A percentile compares a stretch with the other conserved stretches of the same genome.
Evolutionary conservation across 1,140 invertebrate genomes (phyloP).

Genomic region (Periplaneta americana): DNA sequence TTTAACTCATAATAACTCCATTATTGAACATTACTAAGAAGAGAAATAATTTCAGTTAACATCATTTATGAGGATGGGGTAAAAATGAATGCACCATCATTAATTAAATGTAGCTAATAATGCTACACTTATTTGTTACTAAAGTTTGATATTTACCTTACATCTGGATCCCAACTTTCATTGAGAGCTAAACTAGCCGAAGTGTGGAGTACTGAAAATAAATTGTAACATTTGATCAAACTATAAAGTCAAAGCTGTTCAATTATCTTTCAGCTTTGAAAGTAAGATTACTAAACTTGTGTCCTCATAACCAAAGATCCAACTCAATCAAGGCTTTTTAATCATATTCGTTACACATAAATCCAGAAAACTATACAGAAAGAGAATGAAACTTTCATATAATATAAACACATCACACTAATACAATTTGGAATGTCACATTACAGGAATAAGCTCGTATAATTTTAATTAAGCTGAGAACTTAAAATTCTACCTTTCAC

Average conservation of each 20-base stretch:
- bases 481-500: too few relatives aligned
- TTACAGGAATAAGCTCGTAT: too few relatives aligned
- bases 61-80: background rate
- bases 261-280: background rate
- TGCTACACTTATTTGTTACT: background rate
- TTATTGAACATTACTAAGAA: background rate
- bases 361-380: background rate
- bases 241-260: background rate
- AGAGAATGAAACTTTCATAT: background rate
- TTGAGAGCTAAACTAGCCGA: slow-evolving; percentile 94
- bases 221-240: slow-evolving; percentile 20
- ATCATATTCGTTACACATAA: background rate
- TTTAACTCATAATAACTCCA: background rate
- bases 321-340: background rate
- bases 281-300: background rate
- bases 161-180: slow-evolving; percentile 97
- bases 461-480: too few relatives aligned
- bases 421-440: too few relatives aligned
- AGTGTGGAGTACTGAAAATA: slow-evolving; percentile 87
- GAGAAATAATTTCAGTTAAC: background rate
- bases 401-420: too few relatives aligned
- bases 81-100: background rate
- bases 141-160: slow-evolving; percentile 43
- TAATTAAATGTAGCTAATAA: background rate
- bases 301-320: background rate